These are phyloP conservation scores for Butorides virescens DNA, from an alignment of 2,113 vertebrate species.

Conservation along the genomic window DNA sequence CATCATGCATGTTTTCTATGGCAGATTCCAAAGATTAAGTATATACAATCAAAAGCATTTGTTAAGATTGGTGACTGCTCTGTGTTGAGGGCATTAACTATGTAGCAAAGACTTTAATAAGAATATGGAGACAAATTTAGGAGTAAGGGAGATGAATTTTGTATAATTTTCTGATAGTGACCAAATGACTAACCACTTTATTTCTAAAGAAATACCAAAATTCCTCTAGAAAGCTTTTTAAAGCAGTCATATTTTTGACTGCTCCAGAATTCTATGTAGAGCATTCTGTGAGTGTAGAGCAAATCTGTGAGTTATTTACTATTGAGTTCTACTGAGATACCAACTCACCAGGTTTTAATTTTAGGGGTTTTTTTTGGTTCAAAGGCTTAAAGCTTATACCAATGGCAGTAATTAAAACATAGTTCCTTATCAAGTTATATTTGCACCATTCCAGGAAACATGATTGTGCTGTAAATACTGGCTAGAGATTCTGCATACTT, in stretches of 20 bases:
- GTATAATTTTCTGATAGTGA: not conserved
- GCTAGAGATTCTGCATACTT: not conserved
- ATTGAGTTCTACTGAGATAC: not conserved
- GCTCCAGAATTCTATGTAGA: not conserved
- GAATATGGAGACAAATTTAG: not conserved
- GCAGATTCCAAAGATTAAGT: not conserved
- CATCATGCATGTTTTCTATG: not conserved
- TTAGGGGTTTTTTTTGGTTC: not conserved
- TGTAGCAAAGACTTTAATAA: not conserved
- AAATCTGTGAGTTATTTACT: not conserved
- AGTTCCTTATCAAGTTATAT: not conserved
- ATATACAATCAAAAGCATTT: not conserved
- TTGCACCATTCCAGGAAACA: not conserved
- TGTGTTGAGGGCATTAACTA: not conserved
- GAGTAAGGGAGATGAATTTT: not conserved
- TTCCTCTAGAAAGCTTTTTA: not conserved
- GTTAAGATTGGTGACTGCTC: not conserved
- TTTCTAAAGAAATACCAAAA: not conserved
- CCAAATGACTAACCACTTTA: not conserved
- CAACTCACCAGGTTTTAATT: not conserved
- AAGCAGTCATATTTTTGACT: not conserved
- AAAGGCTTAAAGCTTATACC: not conserved
- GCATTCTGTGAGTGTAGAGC: not conserved
- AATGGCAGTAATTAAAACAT: not conserved
- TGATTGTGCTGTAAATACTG: not conserved